Evolutionary conservation across 2,888 invertebrate genomes (phyloP).

Genomic region (Cataglyphis cursor): DNA sequence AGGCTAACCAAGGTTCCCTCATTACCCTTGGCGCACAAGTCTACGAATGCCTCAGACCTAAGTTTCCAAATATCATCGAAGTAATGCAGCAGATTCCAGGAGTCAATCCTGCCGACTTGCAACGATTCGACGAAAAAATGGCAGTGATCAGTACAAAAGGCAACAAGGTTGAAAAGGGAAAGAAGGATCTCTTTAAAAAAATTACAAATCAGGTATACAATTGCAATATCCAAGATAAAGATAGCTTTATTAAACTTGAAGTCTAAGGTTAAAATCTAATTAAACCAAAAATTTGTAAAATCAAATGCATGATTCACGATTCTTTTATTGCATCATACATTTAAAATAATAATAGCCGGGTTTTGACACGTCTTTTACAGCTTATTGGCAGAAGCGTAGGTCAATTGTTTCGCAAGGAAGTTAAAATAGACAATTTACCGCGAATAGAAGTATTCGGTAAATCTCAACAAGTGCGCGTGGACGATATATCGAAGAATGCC

Average conservation of each 20-base stretch:
- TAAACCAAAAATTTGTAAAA: constrained; percentile 7
- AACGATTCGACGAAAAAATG: constrained; percentile 95
- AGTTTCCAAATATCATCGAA: constrained; percentile 91
- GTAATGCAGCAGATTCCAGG: constrained; percentile 93
- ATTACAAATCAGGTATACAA: constrained; percentile 91
- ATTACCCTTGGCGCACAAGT: constrained; percentile 94
- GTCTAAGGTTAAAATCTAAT: background rate
- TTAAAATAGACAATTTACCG: constrained; percentile 94
- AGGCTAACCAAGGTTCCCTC: constrained; percentile 94
- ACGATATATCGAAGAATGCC: constrained; percentile 82
- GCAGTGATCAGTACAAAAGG: constrained; percentile 90
- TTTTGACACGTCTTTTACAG: constrained; percentile 86
- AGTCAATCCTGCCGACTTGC: constrained; percentile 93
- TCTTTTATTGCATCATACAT: constrained; percentile 25
- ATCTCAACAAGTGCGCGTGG: constrained; percentile 81
- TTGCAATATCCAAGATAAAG: background rate
- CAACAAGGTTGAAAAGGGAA: constrained; percentile 95
- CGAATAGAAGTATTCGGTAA: constrained; percentile 88
- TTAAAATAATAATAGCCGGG: constrained; percentile 41
- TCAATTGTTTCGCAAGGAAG: constrained; percentile 95
- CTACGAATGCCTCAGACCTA: constrained; percentile 94
- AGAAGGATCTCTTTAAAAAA: constrained; percentile 96
- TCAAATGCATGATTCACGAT: background rate
- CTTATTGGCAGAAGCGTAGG: constrained; percentile 95
- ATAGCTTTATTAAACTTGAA: background rate